phyloP scores from a whole-genome alignment of 2,888 invertebrate genomes.

The Crioceris asparagi region DNA sequence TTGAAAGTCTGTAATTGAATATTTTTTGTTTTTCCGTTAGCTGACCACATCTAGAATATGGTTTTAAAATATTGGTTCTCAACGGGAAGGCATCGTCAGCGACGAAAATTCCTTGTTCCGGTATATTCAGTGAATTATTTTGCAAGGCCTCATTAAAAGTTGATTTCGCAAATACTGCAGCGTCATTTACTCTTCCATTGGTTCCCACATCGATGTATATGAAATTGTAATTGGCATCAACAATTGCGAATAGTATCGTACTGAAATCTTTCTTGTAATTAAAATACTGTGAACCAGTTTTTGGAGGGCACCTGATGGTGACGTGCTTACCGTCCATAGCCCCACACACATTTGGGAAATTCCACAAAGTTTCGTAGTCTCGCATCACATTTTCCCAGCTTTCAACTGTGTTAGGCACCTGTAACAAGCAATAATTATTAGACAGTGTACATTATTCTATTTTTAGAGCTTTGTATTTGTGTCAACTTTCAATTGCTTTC shows the following conservation, averaged over 20 bases:
- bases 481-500: no score
- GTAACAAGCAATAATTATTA: constrained; percentile 1
- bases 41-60: background rate
- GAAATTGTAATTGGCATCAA: constrained; percentile 16
- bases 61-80: background rate
- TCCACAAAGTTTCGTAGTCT: constrained; percentile 8
- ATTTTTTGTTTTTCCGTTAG: constrained; percentile 2
- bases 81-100: constrained; percentile 3
- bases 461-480: no score
- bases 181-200: constrained; percentile 17
- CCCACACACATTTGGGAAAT: constrained; percentile 8
- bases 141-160: constrained; percentile 11
- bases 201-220: constrained; percentile 13
- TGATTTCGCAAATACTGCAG: constrained; percentile 15
- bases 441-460: no score
- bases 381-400: constrained; percentile 7
- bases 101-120: constrained; percentile 1
- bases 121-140: background rate
- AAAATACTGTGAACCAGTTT: constrained; percentile 16
- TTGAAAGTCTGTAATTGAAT: constrained; percentile 1
- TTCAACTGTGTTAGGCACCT: constrained; percentile 6
- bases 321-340: constrained; percentile 11
- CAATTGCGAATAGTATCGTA: constrained; percentile 15
- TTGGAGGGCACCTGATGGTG: constrained; percentile 9
- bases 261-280: constrained; percentile 16